Evolutionary conservation across 2,113 vertebrate genomes (phyloP), one percentile per base, ranked within the genome.

Genomic region (Nycticryphes semicollaris): DNA sequence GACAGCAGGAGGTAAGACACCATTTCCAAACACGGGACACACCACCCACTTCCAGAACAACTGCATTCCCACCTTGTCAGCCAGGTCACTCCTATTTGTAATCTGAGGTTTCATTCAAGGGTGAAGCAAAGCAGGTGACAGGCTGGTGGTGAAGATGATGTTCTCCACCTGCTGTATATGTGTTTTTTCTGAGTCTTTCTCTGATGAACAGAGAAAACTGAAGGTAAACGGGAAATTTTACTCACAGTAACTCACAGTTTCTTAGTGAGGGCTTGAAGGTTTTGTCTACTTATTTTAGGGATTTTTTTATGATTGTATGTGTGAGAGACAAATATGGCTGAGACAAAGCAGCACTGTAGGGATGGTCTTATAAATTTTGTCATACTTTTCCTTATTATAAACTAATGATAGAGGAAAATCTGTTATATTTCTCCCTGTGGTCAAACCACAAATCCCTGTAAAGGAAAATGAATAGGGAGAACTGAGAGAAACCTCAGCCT

Each of bases 41-140:
- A 28, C 5, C n/a, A 8, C 21, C 5, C 22, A 24, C 16, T 39
- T 10, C 8, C 16, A 66, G 4, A 0, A 28, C 13, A 77, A 11
- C 12, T 7, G 0, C 6, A 18, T 31, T 68, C 6, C 22, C 39
- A 27, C 4, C 3, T 43, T 25, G 1, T 8, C 14, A 18, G 4
- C 4, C 37, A 45, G 27, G 14, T 56, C 7, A 41, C 33, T 41
- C 27, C 54, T 77, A 22, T 60, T 39, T 73, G 50, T 53, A 76
- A 48, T 57, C 8, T 77, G 39, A 17, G n/a, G 7, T 47, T 78
- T 85, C 41, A 76, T 56, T 75, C 25, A 33, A 72, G 9, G n/a
- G 27, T 43, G 39, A 4, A 90, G 10, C 8, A 62, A 50, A 79
- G 9, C 54, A 94, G 82, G 27, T 75, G 77, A 70, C 60, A 70